Conservation (phyloP, 2,797 vertebrate species). For the Sardinella longiceps region DNA sequence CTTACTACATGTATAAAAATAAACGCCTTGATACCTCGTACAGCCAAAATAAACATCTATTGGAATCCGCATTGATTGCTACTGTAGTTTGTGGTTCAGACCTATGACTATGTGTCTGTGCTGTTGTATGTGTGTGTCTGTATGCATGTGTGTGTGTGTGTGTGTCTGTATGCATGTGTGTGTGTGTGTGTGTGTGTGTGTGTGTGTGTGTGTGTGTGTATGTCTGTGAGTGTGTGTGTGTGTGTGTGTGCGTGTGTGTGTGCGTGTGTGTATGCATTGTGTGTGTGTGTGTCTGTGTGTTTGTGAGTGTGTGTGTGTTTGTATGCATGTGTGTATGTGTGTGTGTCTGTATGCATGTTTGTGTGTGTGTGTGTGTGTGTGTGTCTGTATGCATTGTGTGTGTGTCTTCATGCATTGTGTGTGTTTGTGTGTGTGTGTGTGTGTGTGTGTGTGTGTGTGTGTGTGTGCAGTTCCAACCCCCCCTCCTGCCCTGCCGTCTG, state of each 20-base stretch:
- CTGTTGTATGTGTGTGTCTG: neutral
- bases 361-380: neutral
- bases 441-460: neutral
- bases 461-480: neutral
- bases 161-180: neutral
- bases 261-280: neutral
- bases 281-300: neutral
- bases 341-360: neutral
- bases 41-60: too few species aligned
- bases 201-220: neutral
- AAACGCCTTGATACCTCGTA: too few species aligned
- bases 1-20: too few species aligned
- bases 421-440: neutral
- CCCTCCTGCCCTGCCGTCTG: conserved; percentile 15
- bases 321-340: neutral
- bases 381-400: neutral
- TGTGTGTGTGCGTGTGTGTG: neutral
- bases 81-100: too few species aligned
- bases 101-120: too few species aligned
- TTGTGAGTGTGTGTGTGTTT: neutral
- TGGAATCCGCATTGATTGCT: too few species aligned
- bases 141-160: too few species aligned
- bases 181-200: neutral
- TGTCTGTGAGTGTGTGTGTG: neutral
- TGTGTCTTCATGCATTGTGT: neutral